A percentile compares a stretch with the other conserved stretches of the same genome.
Evolutionary conservation across 2,113 vertebrate species (phyloP).

Genomic region (Eudyptes chrysolophus): DNA sequence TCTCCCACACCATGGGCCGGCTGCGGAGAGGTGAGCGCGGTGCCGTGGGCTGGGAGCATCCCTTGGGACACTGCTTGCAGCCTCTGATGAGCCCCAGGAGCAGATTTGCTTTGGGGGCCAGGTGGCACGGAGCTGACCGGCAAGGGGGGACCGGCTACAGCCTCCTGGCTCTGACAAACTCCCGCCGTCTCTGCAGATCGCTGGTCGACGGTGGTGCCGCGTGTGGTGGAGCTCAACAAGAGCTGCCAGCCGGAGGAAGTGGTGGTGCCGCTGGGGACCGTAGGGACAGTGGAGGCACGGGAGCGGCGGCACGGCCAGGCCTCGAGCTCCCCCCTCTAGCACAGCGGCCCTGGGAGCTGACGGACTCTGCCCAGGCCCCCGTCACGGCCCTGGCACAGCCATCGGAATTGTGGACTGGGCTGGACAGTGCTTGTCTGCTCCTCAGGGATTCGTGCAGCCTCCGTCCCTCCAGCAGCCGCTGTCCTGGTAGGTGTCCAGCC

Average conservation of each 20-base stretch:
- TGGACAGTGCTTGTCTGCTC: background rate
- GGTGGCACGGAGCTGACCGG: fast-evolving
- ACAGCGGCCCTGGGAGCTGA: fast-evolving
- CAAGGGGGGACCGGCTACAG: background rate
- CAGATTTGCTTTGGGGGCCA: fast-evolving
- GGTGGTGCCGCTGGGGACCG: constrained; percentile 77
- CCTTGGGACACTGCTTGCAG: background rate
- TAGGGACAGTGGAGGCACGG: background rate
- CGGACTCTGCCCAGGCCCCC: background rate
- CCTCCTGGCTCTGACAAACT: fast-evolving
- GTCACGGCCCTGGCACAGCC: background rate
- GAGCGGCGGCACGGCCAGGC: constrained; percentile 2
- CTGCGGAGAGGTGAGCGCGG: constrained; percentile 84
- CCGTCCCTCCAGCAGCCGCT: background rate
- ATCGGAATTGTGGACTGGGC: fast-evolving
- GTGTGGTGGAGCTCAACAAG: constrained; percentile 89
- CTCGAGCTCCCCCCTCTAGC: background rate
- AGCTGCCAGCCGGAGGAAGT: constrained; percentile 78
- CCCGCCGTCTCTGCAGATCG: constrained; percentile 77
- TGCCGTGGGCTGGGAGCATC: background rate
- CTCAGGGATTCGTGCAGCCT: constrained; percentile 25
- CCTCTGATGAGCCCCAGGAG: background rate
- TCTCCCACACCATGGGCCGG: constrained; percentile 80
- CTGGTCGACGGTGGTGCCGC: constrained; percentile 93
- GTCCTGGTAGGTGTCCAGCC: background rate